These are phyloP conservation scores for Sardina pilchardus DNA, from an alignment of 2,113 vertebrate species.

Conservation along the genomic window DNA sequence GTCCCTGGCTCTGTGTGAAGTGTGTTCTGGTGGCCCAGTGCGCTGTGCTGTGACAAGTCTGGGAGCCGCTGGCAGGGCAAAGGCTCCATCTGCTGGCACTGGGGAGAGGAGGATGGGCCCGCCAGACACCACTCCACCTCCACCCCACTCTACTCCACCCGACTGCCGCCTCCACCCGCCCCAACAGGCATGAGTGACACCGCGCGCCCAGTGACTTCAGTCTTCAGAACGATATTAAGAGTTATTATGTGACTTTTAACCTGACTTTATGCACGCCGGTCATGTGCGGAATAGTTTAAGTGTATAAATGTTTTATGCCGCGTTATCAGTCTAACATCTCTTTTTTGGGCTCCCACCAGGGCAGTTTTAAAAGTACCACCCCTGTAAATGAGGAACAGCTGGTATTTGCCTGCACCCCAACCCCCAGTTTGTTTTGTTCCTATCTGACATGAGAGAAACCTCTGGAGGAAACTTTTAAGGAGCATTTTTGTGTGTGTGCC, in stretches of 20 bases:
- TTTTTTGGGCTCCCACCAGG: conserved; percentile 8
- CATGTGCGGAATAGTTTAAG: neutral
- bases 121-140: neutral
- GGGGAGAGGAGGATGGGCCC: conserved; percentile 26
- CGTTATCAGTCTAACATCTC: neutral
- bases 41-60: conserved; percentile 28
- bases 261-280: neutral
- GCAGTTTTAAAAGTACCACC: conserved; percentile 25
- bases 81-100: conserved; percentile 62
- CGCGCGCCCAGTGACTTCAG: neutral
- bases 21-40: neutral
- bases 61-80: conserved; percentile 41
- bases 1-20: neutral
- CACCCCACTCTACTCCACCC: neutral
- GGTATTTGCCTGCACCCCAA: conserved; percentile 23
- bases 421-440: conserved; percentile 27
- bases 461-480: conserved; percentile 36
- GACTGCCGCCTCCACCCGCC: neutral
- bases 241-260: neutral
- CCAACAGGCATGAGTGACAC: neutral
- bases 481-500: conserved; percentile 19
- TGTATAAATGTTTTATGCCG: neutral
- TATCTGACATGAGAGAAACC: conserved; percentile 32
- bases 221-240: neutral
- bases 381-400: conserved; percentile 38